Conservation (phyloP, 2,113 vertebrate genomes). For the Bungarus multicinctus region DNA sequence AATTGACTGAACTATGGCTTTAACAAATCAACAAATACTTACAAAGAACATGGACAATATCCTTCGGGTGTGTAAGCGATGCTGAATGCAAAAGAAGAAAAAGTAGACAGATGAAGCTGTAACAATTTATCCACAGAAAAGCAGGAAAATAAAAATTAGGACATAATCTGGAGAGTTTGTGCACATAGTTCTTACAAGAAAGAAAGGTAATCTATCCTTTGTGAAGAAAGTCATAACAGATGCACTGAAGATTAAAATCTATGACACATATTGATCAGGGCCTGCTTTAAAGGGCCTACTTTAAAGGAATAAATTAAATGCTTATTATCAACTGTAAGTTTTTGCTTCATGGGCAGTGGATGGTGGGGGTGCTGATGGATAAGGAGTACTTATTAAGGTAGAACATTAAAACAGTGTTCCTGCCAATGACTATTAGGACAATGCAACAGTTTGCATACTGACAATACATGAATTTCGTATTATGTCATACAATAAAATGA, state of each 20-base stretch:
- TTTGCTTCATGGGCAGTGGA: not conserved
- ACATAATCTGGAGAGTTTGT: not conserved
- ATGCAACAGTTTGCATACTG: not conserved
- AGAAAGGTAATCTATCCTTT: not conserved
- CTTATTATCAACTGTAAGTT: not conserved
- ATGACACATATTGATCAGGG: not conserved
- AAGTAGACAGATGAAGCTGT: constrained; percentile 58
- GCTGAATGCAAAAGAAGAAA: constrained; percentile 71
- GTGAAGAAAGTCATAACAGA: not conserved
- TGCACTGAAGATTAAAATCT: not conserved
- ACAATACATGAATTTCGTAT: not conserved
- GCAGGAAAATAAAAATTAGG: not conserved
- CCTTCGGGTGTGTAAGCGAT: constrained; percentile 88
- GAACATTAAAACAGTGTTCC: not conserved
- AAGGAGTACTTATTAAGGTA: not conserved
- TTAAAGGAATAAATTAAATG: not conserved
- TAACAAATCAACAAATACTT: constrained; percentile 69
- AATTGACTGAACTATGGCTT: constrained; percentile 2
- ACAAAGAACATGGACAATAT: constrained; percentile 99
- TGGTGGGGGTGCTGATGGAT: not conserved
- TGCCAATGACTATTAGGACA: not conserved
- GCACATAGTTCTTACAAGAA: not conserved
- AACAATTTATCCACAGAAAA: not conserved
- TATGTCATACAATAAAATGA: not conserved
- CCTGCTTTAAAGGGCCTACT: not conserved